These are phyloP conservation scores for Ceuthmochares aereus DNA, from an alignment of 2,113 vertebrate genomes.

Conservation along the genomic window DNA sequence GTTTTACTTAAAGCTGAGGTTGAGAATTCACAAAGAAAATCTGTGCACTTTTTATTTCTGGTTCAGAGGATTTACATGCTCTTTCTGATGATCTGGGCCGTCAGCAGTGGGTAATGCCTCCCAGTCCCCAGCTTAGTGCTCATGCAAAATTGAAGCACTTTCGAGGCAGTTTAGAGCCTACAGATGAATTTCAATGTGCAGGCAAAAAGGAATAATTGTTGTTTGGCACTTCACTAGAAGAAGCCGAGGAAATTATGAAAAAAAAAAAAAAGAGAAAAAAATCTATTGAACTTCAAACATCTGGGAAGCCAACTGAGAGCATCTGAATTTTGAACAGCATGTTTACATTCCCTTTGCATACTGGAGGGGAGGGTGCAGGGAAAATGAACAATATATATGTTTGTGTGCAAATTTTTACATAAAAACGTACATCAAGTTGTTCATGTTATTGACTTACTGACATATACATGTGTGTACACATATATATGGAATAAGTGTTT, in stretches of 20 bases:
- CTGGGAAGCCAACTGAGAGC: constrained; percentile 53
- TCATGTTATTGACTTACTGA: neutral
- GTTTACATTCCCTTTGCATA: constrained; percentile 52
- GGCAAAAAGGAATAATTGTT: constrained; percentile 73
- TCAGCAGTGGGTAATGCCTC: constrained; percentile 77
- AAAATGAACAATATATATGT: neutral
- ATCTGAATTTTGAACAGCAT: constrained; percentile 51
- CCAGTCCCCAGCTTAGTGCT: constrained; percentile 84
- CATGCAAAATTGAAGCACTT: constrained; percentile 90
- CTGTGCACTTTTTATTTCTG: constrained; percentile 83
- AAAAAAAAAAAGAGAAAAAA: neutral
- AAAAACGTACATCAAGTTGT: neutral
- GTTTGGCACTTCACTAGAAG: constrained; percentile 75
- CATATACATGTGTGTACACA: fast-evolving
- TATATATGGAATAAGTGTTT: neutral
- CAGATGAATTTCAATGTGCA: constrained; percentile 78
- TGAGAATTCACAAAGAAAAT: constrained; percentile 76
- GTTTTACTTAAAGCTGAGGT: constrained; percentile 73
- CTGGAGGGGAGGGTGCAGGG: neutral
- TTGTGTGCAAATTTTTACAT: neutral
- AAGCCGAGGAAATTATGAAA: constrained; percentile 72
- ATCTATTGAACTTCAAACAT: constrained; percentile 76
- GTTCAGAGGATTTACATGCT: constrained; percentile 85
- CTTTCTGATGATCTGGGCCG: constrained; percentile 81
- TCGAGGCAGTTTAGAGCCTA: constrained; percentile 75